Conservation (phyloP, 1,140 invertebrate genomes). For the Lineus longissimus region DNA sequence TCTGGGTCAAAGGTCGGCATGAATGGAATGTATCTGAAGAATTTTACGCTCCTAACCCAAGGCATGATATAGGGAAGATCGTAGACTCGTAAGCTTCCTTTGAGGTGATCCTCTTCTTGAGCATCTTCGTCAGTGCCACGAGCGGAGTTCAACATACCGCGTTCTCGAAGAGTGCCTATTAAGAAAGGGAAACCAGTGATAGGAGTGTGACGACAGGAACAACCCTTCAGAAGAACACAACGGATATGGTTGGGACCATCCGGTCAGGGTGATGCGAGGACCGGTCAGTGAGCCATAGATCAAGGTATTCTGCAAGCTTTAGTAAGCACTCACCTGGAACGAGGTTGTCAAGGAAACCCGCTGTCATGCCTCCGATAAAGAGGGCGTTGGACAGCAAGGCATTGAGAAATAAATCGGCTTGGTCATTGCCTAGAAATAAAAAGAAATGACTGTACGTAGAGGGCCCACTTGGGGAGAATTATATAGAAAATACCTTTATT, state of each 20-base stretch:
- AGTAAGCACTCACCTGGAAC: constrained; percentile 38
- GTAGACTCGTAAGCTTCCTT: constrained; percentile 18
- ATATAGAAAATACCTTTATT: too few species aligned
- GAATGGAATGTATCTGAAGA: constrained; percentile 32
- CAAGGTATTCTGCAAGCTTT: too few species aligned
- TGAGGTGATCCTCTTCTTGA: not conserved
- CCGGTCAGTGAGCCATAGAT: too few species aligned
- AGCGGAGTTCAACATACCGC: constrained; percentile 36
- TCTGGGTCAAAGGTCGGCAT: constrained; percentile 17
- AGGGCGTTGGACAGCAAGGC: constrained; percentile 42
- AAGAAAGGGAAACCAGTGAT: too few species aligned
- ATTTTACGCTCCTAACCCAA: constrained; percentile 18
- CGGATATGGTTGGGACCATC: too few species aligned
- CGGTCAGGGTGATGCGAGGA: too few species aligned
- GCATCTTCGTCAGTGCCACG: constrained; percentile 9
- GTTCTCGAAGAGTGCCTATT: constrained; percentile 32
- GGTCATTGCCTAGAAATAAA: constrained; percentile 21
- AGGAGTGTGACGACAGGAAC: too few species aligned
- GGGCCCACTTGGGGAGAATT: too few species aligned
- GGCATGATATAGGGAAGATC: constrained; percentile 31
- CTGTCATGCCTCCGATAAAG: constrained; percentile 49
- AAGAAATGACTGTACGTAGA: too few species aligned
- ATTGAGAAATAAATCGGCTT: constrained; percentile 25
- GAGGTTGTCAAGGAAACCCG: constrained; percentile 53
- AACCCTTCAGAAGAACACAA: too few species aligned